Evolutionary conservation across 2,888 invertebrate genomes (phyloP), one percentile per base, ranked within the genome.

Genomic region (Mesorhabditis spiculigera): DNA sequence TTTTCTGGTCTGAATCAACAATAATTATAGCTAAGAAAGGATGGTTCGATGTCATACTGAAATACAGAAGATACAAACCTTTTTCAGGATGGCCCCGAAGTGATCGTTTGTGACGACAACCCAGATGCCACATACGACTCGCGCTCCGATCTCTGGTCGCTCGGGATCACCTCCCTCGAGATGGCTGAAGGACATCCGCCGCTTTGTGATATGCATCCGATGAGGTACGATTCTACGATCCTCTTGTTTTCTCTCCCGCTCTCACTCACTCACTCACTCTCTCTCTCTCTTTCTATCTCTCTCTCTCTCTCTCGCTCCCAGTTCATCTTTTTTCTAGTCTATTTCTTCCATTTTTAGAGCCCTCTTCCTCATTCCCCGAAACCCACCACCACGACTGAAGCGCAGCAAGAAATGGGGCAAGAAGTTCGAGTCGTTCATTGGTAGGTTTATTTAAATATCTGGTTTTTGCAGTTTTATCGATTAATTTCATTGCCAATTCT

Each of bases 101-200:
- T 97, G 66, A 98, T 98, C 86, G 98, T 97, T 70, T 99, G 98
- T 88, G 98, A 99, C 89, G 97, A 98, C 88, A 98, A 98, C 89
- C 95, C 96, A 66, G 97, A 98, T 87, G 97, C 98, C 72, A 99
- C 98, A 41, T 99, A 99, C 86, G 98, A 99, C 89, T 96, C 82
- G 28, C 84, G 89, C 86, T 89, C 89, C 81, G 90, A 90, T 82
- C 82, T 90, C 66, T 90, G 90, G 90, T 90, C 90, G n/a, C 82
- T 90, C 73, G 89, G 85, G 63, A 99, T 99, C 86, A 98, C 97
- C 71, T 95, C 97, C 68, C 90, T 99, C 77, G 98, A 99, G 90
- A 99, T 99, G 98, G 97, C 98, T 71, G 98, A 99, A 75, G 84
- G 85, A 50, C 80, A 86, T 86, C 77, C 87, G 86, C 89, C 98